Evolutionary conservation across 1,140 invertebrate genomes (phyloP).

Genomic region (Zaprionus vittiger): DNA sequence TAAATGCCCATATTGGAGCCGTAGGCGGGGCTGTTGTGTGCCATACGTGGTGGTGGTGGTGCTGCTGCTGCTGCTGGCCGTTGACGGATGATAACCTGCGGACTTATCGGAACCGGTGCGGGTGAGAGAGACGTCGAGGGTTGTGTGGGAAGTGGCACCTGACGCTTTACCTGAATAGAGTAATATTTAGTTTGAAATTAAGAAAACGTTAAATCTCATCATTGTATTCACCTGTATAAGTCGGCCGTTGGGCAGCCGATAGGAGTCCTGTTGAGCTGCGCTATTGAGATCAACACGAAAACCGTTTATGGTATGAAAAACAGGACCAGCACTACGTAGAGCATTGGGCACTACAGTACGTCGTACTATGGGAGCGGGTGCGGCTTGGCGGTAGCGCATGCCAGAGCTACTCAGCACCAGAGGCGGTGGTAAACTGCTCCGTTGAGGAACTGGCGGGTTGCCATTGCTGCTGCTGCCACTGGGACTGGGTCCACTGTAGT

Average conservation of each 20-base stretch:
- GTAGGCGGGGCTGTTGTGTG: slow-evolving; percentile 33
- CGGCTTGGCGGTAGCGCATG: slow-evolving; percentile 62
- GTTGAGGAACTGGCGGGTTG: slow-evolving; percentile 21
- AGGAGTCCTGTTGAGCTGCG: slow-evolving; percentile 81
- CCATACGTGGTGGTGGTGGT: background rate
- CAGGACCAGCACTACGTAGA: slow-evolving; percentile 57
- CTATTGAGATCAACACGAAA: slow-evolving; percentile 83
- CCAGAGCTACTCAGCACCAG: slow-evolving; percentile 71
- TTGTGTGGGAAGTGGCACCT: slow-evolving; percentile 48
- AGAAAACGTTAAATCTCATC: background rate
- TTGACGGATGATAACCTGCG: slow-evolving; percentile 53
- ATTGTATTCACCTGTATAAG: slow-evolving; percentile 74
- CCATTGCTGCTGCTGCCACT: slow-evolving; percentile 28
- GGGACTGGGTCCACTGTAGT: slow-evolving; percentile 48
- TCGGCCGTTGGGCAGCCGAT: slow-evolving; percentile 80
- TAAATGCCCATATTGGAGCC: slow-evolving; percentile 68
- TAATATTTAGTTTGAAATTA: background rate
- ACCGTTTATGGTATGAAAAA: slow-evolving; percentile 82
- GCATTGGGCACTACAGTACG: slow-evolving; percentile 63
- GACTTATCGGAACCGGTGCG: slow-evolving; percentile 12
- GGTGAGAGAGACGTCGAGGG: slow-evolving; percentile 21
- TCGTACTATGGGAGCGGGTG: slow-evolving; percentile 43
- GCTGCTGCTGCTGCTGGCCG: slow-evolving; percentile 15
- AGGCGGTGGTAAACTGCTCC: slow-evolving; percentile 68
- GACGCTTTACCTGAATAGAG: slow-evolving; percentile 71